Conservation (phyloP, 2,113 vertebrate genomes). For the Cheirogaleus medius region DNA sequence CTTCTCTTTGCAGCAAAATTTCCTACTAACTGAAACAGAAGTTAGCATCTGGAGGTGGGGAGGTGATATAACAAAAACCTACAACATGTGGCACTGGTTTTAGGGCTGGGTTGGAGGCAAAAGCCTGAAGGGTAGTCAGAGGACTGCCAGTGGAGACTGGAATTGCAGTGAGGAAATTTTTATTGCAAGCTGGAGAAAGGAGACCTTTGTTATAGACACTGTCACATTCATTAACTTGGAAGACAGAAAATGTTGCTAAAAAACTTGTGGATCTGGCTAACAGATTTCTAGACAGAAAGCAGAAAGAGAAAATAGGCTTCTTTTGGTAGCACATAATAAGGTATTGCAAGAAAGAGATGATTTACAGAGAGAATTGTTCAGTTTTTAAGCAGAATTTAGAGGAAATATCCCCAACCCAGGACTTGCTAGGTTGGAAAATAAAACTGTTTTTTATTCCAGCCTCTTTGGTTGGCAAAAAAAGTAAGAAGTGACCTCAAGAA, state of each 20-base stretch:
- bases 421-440: not conserved
- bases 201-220: not conserved
- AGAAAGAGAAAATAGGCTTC: not conserved
- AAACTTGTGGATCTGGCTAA: not conserved
- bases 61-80: not conserved
- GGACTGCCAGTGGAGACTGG: not conserved
- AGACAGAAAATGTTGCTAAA: not conserved
- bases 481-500: not conserved
- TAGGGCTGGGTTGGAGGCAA: not conserved
- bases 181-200: not conserved
- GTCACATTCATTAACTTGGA: not conserved
- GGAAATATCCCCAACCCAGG: not conserved
- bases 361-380: not conserved
- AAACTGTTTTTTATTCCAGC: not conserved
- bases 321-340: not conserved
- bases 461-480: not conserved
- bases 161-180: not conserved
- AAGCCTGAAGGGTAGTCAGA: not conserved
- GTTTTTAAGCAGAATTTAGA: not conserved
- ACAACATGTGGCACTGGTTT: not conserved
- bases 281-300: not conserved
- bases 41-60: not conserved
- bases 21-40: not conserved
- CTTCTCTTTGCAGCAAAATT: not conserved
- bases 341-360: not conserved